phyloP scores from a whole-genome alignment of 2,113 vertebrate genomes.

The Trogon surrucura region DNA sequence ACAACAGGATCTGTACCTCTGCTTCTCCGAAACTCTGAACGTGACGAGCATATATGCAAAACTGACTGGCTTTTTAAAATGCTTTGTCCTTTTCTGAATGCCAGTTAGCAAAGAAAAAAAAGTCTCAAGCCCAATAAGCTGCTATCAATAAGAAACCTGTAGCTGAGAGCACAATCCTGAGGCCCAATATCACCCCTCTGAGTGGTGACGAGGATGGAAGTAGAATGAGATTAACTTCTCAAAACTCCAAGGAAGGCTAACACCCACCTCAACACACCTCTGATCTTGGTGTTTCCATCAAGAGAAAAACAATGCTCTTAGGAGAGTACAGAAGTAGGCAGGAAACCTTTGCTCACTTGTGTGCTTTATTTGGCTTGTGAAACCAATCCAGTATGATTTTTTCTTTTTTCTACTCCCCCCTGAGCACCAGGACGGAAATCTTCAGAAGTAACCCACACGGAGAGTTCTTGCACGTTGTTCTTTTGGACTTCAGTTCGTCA shows the following conservation, averaged over 20 bases:
- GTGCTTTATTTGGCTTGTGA: not conserved
- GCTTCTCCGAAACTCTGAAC: not conserved
- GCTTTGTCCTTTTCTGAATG: not conserved
- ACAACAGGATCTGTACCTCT: not conserved
- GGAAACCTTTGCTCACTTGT: not conserved
- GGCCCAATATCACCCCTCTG: not conserved
- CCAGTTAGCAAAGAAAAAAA: not conserved
- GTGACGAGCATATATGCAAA: not conserved
- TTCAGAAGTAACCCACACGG: not conserved
- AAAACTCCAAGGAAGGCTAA: not conserved
- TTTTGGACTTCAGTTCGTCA: not conserved
- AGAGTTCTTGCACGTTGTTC: not conserved
- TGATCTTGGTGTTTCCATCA: not conserved
- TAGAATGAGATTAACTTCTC: not conserved
- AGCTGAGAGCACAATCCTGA: not conserved
- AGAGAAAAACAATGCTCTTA: not conserved
- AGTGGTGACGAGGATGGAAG: not conserved
- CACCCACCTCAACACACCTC: not conserved
- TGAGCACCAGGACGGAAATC: not conserved
- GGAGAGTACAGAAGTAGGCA: not conserved
- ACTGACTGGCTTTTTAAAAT: not conserved
- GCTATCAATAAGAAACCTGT: not conserved
- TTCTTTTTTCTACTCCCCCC: not conserved
- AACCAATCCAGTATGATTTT: not conserved
- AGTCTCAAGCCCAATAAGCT: not conserved